Evolutionary conservation across 2,113 vertebrate species (phyloP).

Genomic region (Melanostigma gelatinosum): DNA sequence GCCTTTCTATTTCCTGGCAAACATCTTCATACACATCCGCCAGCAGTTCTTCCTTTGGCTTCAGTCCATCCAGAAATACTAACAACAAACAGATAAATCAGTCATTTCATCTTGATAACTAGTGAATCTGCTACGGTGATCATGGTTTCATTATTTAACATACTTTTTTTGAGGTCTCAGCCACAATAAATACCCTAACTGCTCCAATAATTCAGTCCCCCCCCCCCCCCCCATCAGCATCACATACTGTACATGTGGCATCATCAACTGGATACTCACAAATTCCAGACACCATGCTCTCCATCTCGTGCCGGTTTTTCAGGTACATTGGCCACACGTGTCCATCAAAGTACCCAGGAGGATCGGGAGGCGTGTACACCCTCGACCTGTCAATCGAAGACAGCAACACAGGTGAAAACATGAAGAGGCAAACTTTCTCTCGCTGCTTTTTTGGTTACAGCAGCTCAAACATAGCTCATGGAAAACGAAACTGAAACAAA

Average conservation of each 20-base stretch:
- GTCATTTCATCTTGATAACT: neutral
- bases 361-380: slow-evolving; percentile 90
- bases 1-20: slow-evolving; percentile 78
- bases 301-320: slow-evolving; percentile 87
- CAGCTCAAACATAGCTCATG: neutral
- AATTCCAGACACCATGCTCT: slow-evolving; percentile 76
- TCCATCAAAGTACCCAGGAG: slow-evolving; percentile 91
- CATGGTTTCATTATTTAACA: neutral
- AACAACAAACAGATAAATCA: slow-evolving; percentile 5
- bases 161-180: neutral
- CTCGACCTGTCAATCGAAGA: slow-evolving; percentile 82
- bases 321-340: slow-evolving; percentile 97
- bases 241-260: neutral
- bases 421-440: neutral
- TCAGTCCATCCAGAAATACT: slow-evolving; percentile 92
- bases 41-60: slow-evolving; percentile 86
- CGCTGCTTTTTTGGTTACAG: neutral
- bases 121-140: neutral
- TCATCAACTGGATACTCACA: slow-evolving; percentile 72
- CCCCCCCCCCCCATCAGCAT: neutral
- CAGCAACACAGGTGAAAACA: neutral
- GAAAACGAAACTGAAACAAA: neutral
- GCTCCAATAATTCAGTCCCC: neutral
- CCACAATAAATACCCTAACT: neutral
- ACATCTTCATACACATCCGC: slow-evolving; percentile 84